These are phyloP conservation scores for Jordanella pulchra DNA, from an alignment of 2,797 vertebrate species.

Conservation along the genomic window DNA sequence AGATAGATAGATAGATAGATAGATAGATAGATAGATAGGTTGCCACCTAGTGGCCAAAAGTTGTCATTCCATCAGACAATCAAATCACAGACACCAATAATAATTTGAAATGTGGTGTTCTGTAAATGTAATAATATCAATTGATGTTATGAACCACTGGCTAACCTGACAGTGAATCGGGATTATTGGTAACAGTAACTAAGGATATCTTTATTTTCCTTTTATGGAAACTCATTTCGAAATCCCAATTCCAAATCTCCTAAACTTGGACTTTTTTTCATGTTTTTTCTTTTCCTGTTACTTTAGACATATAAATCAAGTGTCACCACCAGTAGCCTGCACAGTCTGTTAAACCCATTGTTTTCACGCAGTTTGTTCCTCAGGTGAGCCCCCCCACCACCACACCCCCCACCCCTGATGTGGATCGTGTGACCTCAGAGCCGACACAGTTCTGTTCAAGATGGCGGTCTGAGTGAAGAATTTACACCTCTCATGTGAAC, in stretches of 20 bases:
- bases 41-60: too few relatives aligned
- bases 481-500: conserved; percentile 37
- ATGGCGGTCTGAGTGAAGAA: conserved; percentile 60
- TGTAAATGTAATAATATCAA: too few relatives aligned
- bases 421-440: conserved; percentile 40
- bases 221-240: not conserved
- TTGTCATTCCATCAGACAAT: too few relatives aligned
- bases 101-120: too few relatives aligned
- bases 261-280: not conserved
- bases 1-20: too few relatives aligned
- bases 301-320: not conserved
- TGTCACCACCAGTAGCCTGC: not conserved
- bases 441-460: conserved; percentile 50
- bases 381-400: not conserved
- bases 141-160: too few relatives aligned
- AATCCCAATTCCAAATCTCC: not conserved
- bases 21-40: too few relatives aligned
- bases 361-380: not conserved
- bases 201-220: too few relatives aligned
- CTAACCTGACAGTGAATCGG: too few relatives aligned
- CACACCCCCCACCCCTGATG: not conserved
- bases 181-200: too few relatives aligned
- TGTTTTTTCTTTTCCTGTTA: not conserved
- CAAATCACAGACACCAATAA: too few relatives aligned
- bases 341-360: not conserved